Evolutionary conservation across 1,140 invertebrate genomes (phyloP), one percentile per base, ranked within the genome.

Genomic region (Brachionus manjavacas): DNA sequence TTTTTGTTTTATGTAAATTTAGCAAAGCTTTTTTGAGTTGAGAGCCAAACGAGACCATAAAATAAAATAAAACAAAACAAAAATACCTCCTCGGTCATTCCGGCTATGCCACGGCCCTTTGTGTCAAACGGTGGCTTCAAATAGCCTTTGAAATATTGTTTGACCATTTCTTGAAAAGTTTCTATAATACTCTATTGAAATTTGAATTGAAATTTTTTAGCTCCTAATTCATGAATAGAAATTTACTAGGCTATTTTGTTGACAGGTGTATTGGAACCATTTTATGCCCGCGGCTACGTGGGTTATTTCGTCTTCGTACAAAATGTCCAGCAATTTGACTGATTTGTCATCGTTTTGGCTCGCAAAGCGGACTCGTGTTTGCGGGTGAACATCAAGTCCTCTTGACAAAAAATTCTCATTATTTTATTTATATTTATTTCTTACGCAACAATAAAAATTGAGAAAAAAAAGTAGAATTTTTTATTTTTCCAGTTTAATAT

Each of bases 311-410:
- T 86, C 86, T 72, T 49, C 25, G 60, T 85, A 86, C 23, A 86
- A 85, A n/a, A 86, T 83, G 31, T 86, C 83, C 43, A 86, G 80
- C 3, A 86, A 39, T 11, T 70, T 78, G 4, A 85, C 84, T 23
- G 85, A 86, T 39, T 85, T 83, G 6, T n/a, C 23, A 64, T 86
- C 86, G 14, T 85, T 79, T 39, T 86, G 81, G 6, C 83, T 85
- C 4, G 68, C 70, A 86, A 86, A 86, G 20, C 86, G 86, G 31
- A 81, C 78, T 49, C 86, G 20, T 3, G 70, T 86, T 31, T 85
- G 84, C n/a, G 86, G 86, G 31, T 86, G 86, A 68, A 86, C 85
- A 85, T 86, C 86, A 16, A 86, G 49, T 4, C 86, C 86, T 41
- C 86, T 85, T 8, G 6, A 52, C 31, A 35, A 35, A 35, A 35